These are phyloP conservation scores for Odontomachus brunneus DNA, from an alignment of 1,140 invertebrate species.

Conservation along the genomic window DNA sequence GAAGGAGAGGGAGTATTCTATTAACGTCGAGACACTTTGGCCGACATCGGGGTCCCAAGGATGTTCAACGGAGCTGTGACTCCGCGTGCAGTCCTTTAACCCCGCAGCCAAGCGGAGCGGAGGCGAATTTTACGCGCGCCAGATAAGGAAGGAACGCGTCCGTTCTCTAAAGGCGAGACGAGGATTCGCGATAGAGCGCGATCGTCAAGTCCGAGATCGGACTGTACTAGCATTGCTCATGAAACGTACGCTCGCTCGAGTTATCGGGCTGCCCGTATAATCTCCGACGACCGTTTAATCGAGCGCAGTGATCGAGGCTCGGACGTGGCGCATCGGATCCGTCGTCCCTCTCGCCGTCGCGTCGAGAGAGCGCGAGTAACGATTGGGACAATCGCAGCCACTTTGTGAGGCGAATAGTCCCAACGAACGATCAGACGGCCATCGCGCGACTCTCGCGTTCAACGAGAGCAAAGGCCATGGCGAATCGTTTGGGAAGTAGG, in stretches of 20 bases:
- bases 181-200: background rate
- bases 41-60: background rate
- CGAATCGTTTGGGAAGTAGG: slow-evolving; percentile 66
- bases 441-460: slow-evolving; percentile 68
- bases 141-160: background rate
- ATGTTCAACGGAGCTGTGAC: slow-evolving; percentile 17
- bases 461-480: slow-evolving; percentile 71
- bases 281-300: slow-evolving; percentile 14
- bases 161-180: too few relatives aligned
- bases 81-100: background rate
- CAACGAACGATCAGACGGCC: slow-evolving; percentile 34
- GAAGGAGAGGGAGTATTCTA: slow-evolving; percentile 57
- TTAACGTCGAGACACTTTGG: slow-evolving; percentile 60
- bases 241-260: background rate
- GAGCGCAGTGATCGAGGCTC: slow-evolving; percentile 9
- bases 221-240: too few relatives aligned
- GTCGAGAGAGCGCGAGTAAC: slow-evolving; percentile 46
- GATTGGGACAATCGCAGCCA: slow-evolving; percentile 68
- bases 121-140: background rate
- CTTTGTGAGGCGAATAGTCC: slow-evolving; percentile 36
- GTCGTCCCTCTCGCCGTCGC: background rate
- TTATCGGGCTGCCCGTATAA: slow-evolving; percentile 21
- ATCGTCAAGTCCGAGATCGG: background rate
- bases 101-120: background rate
- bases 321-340: slow-evolving; percentile 44